A percentile compares a stretch with the other conserved stretches of the same genome.
Evolutionary conservation across 1,140 invertebrate genomes (phyloP).

Genomic region (Mamestra configurata): DNA sequence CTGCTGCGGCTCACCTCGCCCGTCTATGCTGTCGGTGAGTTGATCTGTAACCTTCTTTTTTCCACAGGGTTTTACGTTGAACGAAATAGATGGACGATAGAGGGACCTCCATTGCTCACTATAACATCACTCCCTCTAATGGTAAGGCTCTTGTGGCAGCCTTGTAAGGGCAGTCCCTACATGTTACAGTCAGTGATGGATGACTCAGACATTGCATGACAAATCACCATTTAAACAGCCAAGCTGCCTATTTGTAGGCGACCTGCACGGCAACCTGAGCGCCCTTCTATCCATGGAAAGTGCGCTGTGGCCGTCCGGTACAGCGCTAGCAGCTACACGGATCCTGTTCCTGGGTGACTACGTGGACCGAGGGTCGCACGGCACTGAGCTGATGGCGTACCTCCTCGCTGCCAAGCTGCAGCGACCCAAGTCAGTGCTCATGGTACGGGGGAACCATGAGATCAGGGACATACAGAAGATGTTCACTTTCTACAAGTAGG

Average conservation of each 20-base stretch:
- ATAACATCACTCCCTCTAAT: too few species aligned
- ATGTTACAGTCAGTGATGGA: too few species aligned
- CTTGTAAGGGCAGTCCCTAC: too few species aligned
- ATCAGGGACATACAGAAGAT: constrained; percentile 90
- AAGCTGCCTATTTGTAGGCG: constrained; percentile 74
- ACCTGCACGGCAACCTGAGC: constrained; percentile 85
- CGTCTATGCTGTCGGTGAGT: constrained; percentile 72
- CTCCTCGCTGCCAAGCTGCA: constrained; percentile 90
- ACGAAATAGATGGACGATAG: too few species aligned
- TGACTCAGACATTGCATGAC: too few species aligned
- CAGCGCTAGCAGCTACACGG: constrained; percentile 66
- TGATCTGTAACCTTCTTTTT: neutral
- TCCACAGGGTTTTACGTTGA: too few species aligned
- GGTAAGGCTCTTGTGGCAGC: too few species aligned
- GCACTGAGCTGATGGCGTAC: constrained; percentile 90
- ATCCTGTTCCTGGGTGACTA: constrained; percentile 91
- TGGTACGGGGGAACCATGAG: constrained; percentile 92
- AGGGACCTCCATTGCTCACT: too few species aligned
- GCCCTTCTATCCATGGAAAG: constrained; percentile 84
- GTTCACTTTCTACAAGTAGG: constrained; percentile 91
- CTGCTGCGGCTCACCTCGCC: constrained; percentile 80
- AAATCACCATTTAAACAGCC: too few species aligned
- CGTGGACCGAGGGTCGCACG: constrained; percentile 90
- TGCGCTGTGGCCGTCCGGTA: constrained; percentile 82
- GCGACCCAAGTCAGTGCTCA: constrained; percentile 88